Percentiles rank a stretch among this genome's conserved stretches.
phyloP scores from a whole-genome alignment of 2,888 invertebrate genomes.

The Lymantria dispar region DNA sequence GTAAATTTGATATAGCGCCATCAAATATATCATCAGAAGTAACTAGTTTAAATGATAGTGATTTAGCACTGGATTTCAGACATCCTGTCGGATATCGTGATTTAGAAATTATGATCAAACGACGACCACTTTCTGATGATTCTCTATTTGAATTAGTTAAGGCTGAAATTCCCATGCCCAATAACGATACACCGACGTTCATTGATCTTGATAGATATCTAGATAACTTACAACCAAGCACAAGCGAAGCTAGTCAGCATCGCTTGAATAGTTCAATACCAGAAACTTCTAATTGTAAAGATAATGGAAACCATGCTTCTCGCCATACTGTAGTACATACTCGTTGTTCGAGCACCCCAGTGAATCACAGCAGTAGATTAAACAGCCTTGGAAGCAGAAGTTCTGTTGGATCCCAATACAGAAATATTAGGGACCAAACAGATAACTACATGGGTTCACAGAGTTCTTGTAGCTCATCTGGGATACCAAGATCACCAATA shows the following conservation, averaged over 20 bases:
- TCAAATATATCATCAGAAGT: constrained; percentile 72
- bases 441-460: constrained; percentile 61
- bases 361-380: constrained; percentile 41
- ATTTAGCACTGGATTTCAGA: constrained; percentile 81
- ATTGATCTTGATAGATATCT: constrained; percentile 87
- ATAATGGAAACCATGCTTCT: constrained; percentile 43
- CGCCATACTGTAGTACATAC: constrained; percentile 40
- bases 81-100: constrained; percentile 69
- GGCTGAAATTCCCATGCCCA: constrained; percentile 77
- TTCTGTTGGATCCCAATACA: constrained; percentile 39
- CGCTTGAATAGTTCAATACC: constrained; percentile 40
- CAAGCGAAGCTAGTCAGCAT: constrained; percentile 35
- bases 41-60: constrained; percentile 65
- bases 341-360: constrained; percentile 67
- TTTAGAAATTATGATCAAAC: constrained; percentile 84
- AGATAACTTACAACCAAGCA: constrained; percentile 83
- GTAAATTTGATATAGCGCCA: constrained; percentile 71
- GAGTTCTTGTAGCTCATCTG: constrained; percentile 63
- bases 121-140: constrained; percentile 89
- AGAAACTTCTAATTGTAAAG: constrained; percentile 44
- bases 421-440: constrained; percentile 49
- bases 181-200: constrained; percentile 68
- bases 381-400: constrained; percentile 36
- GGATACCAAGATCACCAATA: constrained; percentile 63
- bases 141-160: constrained; percentile 87